Evolutionary conservation across 2,113 vertebrate genomes (phyloP), one percentile per base, ranked within the genome.

Genomic region (Corynorhinus townsendii): DNA sequence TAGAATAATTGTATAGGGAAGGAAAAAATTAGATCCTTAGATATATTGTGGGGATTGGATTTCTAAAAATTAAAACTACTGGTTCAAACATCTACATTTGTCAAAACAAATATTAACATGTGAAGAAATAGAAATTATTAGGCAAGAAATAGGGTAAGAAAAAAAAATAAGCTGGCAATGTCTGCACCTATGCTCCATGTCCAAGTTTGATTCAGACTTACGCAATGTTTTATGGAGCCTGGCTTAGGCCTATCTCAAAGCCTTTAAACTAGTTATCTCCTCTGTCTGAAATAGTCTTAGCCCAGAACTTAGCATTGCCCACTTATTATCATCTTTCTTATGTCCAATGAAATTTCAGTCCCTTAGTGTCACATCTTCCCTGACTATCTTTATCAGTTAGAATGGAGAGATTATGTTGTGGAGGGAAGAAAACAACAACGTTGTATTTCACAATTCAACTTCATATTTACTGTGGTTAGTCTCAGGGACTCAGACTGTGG

Each of bases 41-140:
- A 0, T 85, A 0, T 35, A 76, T 12, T 5, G 28, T 19, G 66
- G 17, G 19, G 11, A 15, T 81, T 81, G 22, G 7, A 35, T 59
- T 95, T 88, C 28, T 90, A 93, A 95, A 24, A 71, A 28, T 47
- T 93, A 84, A 56, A 73, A 7, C 40, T 73, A 59, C 24, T 93
- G 3, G 7, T 76, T 75, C 15, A 43, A 86, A 59, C 0, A 35
- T 59, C 11, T 83, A 5, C 69, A 8, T 66, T 88, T 89, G 90
- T 64, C 33, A 56, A 93, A 84, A 80, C 86, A 56, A 62, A 76
- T 75, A 47, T 73, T 76, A 83, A 15, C 15, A 75, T 85, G 10
- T 85, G 19, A 91, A 76, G 14, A 95, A 91, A 95, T 28, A 8
- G n/a, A 90, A 62, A 38, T 90, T 24, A 79, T n/a, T 92, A 49